A percentile compares a stretch with the other conserved stretches of the same genome.
Conservation (phyloP, 2,797 vertebrate species). For the Spondyliosoma cantharus region DNA sequence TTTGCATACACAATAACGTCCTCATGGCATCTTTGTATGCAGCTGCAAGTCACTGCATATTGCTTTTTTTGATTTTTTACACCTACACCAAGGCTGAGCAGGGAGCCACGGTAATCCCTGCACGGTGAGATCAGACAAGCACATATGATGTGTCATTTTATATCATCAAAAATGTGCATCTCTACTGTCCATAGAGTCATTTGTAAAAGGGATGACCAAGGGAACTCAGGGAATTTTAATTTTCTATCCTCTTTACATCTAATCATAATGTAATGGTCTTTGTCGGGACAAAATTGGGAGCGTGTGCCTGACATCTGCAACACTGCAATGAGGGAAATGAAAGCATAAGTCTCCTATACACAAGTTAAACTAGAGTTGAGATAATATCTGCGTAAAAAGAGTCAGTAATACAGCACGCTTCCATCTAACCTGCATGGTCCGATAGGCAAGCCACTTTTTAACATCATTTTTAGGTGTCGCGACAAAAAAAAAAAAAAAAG, state of each 20-base stretch:
- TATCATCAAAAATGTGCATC: background rate
- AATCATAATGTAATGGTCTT: background rate
- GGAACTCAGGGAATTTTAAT: background rate
- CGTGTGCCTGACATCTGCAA: background rate
- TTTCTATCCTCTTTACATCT: background rate
- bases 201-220: background rate
- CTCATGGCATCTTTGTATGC: slow-evolving; percentile 1
- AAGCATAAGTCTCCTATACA: no score
- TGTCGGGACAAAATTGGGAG: background rate
- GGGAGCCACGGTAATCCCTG: slow-evolving; percentile 1
- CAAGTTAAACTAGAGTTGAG: background rate
- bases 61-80: background rate
- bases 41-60: slow-evolving; percentile 5
- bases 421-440: background rate
- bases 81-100: background rate
- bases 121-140: slow-evolving; percentile 12
- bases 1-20: slow-evolving; percentile 12
- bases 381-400: background rate
- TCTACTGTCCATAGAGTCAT: background rate
- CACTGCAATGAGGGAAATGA: background rate
- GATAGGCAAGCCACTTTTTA: background rate
- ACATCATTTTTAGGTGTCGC: slow-evolving; percentile 27
- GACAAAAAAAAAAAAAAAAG: background rate
- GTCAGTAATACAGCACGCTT: background rate
- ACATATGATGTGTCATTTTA: background rate